These are phyloP conservation scores for Euzetes globulus DNA, from an alignment of 2,888 invertebrate species.

Conservation along the genomic window DNA sequence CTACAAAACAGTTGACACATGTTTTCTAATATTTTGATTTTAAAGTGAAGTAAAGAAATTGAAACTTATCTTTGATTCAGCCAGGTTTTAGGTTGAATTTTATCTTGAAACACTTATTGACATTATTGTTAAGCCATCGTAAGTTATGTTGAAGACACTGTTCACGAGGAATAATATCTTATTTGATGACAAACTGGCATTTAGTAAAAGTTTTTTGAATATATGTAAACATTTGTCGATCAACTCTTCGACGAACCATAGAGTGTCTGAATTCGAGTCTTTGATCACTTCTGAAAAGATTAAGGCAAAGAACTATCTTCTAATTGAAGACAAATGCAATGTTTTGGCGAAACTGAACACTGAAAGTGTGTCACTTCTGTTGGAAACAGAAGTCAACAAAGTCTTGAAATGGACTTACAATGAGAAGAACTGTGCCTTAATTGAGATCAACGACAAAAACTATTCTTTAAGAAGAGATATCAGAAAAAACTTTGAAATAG, in stretches of 20 bases:
- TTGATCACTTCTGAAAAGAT: constrained; percentile 19
- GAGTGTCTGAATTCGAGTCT: background rate
- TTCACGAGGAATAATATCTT: no score
- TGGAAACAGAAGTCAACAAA: background rate
- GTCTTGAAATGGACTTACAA: background rate
- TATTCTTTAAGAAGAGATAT: background rate
- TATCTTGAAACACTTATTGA: no score
- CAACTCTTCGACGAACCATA: background rate
- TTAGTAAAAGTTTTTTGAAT: no score
- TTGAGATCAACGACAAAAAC: background rate
- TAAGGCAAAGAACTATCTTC: constrained; percentile 12
- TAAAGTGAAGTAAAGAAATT: background rate
- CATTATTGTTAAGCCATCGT: no score
- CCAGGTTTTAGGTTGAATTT: no score
- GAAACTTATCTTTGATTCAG: background rate
- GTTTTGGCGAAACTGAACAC: background rate
- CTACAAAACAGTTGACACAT: no score
- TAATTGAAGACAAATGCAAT: constrained; percentile 26
- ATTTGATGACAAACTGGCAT: no score
- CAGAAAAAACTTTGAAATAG: background rate
- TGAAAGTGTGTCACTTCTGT: background rate
- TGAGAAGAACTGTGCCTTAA: background rate
- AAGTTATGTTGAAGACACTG: no score
- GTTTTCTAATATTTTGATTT: no score
- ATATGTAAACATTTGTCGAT: no score